Evolutionary conservation across 2,888 invertebrate genomes (phyloP), one percentile per base, ranked within the genome.

Genomic region (Apotomis turbidana): DNA sequence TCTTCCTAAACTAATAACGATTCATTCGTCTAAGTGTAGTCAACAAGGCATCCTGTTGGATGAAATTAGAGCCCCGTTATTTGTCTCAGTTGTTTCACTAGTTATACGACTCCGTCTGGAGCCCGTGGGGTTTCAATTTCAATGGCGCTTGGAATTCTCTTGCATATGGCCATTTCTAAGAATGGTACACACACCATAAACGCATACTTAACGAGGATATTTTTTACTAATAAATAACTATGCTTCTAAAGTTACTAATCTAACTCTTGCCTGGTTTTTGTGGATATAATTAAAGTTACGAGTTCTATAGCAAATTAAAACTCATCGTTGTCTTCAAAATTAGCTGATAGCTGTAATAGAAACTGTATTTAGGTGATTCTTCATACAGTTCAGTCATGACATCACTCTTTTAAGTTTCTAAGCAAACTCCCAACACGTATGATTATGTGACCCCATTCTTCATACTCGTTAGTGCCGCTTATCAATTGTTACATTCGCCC

Each of bases 381-480:
- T 41, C 41, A 12, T 59, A 9, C 13, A 36, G 36, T 67, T 54
- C 15, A 41, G 13, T 57, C 51, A 68, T 72, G 72, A 72, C 58
- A 51, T 72, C 68, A 62, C 62, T 54, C 4, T 72, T 68, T 62
- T 71, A 38, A 60, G 49, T 71, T 27, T 58, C 46, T 59, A 64
- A 70, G 66, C 59, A 68, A 67, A 62, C 68, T 27, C 54, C 41
- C 8, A 8, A 8, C 55, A 51, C 54, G 68, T 51, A 62, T 68
- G 68, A 72, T 68, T 72, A 63, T 63, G 68, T 72, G 72, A 68
- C 72, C 72, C 68, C 72, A 63, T 68, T 68, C n/a, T 44, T 62
- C 44, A 55, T 63, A 59, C 71, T 67, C 66, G 60, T 41, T 61
- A 67, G 55, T 61, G 55, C 49, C 8, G 51, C 70, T 72, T 72